Evolutionary conservation across 2,797 vertebrate genomes (phyloP).

Genomic region (Champsocephalus esox): DNA sequence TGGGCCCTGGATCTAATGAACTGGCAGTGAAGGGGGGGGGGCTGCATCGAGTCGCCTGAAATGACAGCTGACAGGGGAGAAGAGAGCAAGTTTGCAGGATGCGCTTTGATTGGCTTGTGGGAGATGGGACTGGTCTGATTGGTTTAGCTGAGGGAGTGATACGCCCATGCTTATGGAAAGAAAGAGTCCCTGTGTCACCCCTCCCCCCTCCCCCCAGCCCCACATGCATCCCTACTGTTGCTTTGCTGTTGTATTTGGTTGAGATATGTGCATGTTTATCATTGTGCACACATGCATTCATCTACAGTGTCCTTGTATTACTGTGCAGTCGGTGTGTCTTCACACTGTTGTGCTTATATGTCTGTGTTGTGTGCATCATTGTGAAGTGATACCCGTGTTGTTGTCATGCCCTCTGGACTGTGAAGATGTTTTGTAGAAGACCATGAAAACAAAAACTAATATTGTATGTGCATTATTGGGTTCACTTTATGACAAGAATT

Average conservation of each 20-base stretch:
- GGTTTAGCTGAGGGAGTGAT: too few relatives aligned
- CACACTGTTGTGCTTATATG: slow-evolving; percentile 1
- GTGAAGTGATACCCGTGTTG: slow-evolving; percentile 9
- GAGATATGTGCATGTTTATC: slow-evolving; percentile 28
- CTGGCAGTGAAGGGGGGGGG: too few relatives aligned
- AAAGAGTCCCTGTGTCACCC: slow-evolving; percentile 9
- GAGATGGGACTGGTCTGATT: too few relatives aligned
- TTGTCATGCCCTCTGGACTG: slow-evolving; percentile 47
- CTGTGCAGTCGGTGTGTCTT: slow-evolving; percentile 28
- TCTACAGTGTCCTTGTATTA: slow-evolving; percentile 14
- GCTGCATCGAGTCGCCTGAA: too few relatives aligned
- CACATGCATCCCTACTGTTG: slow-evolving; percentile 8
- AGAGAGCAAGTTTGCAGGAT: too few relatives aligned
- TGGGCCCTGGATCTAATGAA: too few relatives aligned
- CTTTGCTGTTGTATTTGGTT: slow-evolving; percentile 13
- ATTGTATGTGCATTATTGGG: neutral
- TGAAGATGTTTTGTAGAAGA: neutral
- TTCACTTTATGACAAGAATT: neutral
- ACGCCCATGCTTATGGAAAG: too few relatives aligned
- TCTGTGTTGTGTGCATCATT: too few relatives aligned
- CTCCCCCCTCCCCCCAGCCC: slow-evolving; percentile 10
- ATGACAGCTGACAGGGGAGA: too few relatives aligned
- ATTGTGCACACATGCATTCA: slow-evolving; percentile 28
- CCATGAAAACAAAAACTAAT: neutral
- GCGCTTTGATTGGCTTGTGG: too few relatives aligned